Evolutionary conservation across 2,797 vertebrate genomes (phyloP), one percentile per base, ranked within the genome.

Genomic region (Craterocephalus amniculus): DNA sequence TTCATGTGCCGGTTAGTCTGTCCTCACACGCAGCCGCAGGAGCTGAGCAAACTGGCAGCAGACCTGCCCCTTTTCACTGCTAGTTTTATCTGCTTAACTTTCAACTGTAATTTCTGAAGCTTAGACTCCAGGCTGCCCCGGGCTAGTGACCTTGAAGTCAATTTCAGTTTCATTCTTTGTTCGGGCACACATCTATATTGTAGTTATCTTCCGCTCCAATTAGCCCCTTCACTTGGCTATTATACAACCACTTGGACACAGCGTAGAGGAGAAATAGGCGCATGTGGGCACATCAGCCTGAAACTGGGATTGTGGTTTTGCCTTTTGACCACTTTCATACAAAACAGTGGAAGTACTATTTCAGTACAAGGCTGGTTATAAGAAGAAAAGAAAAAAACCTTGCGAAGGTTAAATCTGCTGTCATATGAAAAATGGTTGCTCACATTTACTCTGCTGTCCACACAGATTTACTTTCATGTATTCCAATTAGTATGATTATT

Each of bases 1-100:
- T 90, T 90, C 71, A 95, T 99, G 94, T 92, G 95, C 74, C 76
- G 89, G 98, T 99, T 84, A 95, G 96, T 91, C 32, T 59, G 29
- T 69, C 62, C 12, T 52, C 22, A 14, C 27, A 38, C 26, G 36
- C 34, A 35, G 29, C 22, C 27, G 9, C 35, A 56, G 32, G 38
- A 70, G 63, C 58, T 29, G 49, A 29, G 31, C 56, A 60, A 59
- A 78, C 43, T 71, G 40, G 18, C 51, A 73, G 45, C 38, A 68
- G 26, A 70, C 71, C 63, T 18, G 60, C 52, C 59, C 75, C 58
- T 57, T 71, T 79, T 67, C 11, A 3, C 73, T 68, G 52, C 67
- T 67, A 81, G 34, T 81, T 81, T 64, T 74, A 72, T 68, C 59
- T 75, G 68, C 69, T n/a, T n/a, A n/a, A 75, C 81, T 83, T 79